Base-by-base conservation (phyloP, 1,140 invertebrate species). In the Procambarus clarkii region DNA sequence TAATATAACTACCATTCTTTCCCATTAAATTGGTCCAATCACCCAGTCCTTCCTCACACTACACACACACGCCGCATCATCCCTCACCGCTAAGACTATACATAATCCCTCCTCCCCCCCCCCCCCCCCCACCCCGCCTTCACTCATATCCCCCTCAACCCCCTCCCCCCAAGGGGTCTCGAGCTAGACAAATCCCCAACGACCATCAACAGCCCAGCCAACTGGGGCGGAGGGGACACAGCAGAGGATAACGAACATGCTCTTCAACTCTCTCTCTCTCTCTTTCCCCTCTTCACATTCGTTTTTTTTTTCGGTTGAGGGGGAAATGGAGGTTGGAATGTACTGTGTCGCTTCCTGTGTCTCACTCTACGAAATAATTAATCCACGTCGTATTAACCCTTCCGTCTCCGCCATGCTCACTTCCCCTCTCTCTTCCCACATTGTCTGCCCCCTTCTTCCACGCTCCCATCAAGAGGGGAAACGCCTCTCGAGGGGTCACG, bases 301-400 rank as follows among this genome's bases (percentile, higher is more conserved):
- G 50, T 54, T 54, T 54, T n/a, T 87, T 86, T 87, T 86, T 58
- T 79, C 76, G 54, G 85, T 78, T 78, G 76, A 87, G 11, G 85
- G 77, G 74, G 48, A 54, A 46, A 46, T 7, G 76, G 76, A 46
- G 60, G 60, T 3, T 15, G 60, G 60, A 64, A 64, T 15, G 46
- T 18, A 77, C 58, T 45, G 71, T 48, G 77, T 87, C 50, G 7
- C 50, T 87, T 87, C 85, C 85, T 87, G 85, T 64, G 13, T 48
- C 85, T 87, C 76, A 87, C 85, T 87, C 76, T 74, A 5, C 76
- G 34, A 76, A 79, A 78, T 87, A 87, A 87, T 87, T 87, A 87
- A 87, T 87, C 85, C 85, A 87, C 76, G 85, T 87, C 85, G 85
- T 87, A 87, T 87, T 87, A 87, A 87, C 85, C 85, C 85, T 78